Evolutionary conservation across 92 coral and sea anemone genomes (phyloP), one percentile per base, ranked within the genome.

Genomic region (Hydrozoanthus gracilis): DNA sequence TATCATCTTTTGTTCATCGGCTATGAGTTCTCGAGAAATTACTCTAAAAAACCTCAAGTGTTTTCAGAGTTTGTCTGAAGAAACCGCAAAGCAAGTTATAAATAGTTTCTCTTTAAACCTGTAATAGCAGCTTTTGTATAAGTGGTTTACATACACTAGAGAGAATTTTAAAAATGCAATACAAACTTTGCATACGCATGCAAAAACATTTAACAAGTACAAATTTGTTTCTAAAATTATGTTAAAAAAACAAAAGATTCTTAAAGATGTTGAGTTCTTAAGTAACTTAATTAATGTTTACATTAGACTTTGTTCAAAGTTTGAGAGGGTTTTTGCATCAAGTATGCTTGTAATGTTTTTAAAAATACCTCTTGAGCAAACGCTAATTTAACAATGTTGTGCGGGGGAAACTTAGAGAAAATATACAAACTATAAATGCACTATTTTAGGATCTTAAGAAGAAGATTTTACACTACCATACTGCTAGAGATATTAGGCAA

Each of bases 71-170:
- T 80, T 80, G 17, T 65, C 74, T 80, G 85, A 64, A 64, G 73
- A 80, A 80, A 80, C 74, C 85, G 49, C 85, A 80, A 80, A 80
- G 11, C 61, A 80, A 80, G 52, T 80, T 65, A 5, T 35, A 80
- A 67, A 64, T 80, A 27, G 12, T 48, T 80, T 64, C 18, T 17
- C 47, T 79, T 48, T 80, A 80, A 80, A 16, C 74, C 51, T 62
- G 46, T 50, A 48, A 80, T 80, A 48, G 18, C 66, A 64, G 17
- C 75, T 65, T 80, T 80, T 80, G 85, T 80, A 35, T 61, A 64
- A 62, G 55, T 50, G 64, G 73, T 80, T 80, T 74, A 60, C 85
- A 65, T 56, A 67, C 17, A 65, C 60, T 8, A 80, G 56, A 44
- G 49, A 80, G 35, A 80, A 80, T 80, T 64, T 80, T 4, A 80